Percentiles rank a stretch among this genome's conserved stretches.
phyloP scores from a whole-genome alignment of 2,797 vertebrate species.

The Pristis pectinata region DNA sequence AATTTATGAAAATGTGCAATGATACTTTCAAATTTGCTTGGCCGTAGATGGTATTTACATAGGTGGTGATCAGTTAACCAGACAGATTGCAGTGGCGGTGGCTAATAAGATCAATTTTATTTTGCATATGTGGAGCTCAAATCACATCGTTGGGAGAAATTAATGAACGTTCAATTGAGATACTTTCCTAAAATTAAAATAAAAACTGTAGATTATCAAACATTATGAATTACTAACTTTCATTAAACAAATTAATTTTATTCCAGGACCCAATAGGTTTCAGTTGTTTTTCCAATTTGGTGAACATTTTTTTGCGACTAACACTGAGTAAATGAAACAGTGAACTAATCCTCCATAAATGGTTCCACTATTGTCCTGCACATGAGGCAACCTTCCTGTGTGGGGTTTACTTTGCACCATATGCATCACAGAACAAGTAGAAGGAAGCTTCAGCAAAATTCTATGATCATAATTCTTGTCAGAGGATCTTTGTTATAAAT shows the following conservation, averaged over 20 bases:
- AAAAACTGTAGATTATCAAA: not conserved
- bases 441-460: not conserved
- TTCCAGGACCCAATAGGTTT: not conserved
- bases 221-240: not conserved
- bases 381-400: not conserved
- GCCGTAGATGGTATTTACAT: not conserved
- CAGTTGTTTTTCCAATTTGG: not conserved
- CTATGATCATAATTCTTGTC: too few relatives aligned
- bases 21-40: not conserved
- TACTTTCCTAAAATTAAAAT: not conserved
- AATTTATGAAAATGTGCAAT: not conserved
- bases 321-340: not conserved
- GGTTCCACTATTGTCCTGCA: not conserved
- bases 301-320: not conserved
- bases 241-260: not conserved
- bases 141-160: not conserved
- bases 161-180: not conserved
- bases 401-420: not conserved
- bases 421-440: not conserved
- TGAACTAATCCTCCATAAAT: not conserved
- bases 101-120: not conserved
- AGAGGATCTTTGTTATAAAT: not conserved
- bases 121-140: not conserved
- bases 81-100: too few relatives aligned
- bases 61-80: not conserved